Evolutionary conservation across 2,113 vertebrate species (phyloP).

Genomic region (Ancistrus triradiatus): DNA sequence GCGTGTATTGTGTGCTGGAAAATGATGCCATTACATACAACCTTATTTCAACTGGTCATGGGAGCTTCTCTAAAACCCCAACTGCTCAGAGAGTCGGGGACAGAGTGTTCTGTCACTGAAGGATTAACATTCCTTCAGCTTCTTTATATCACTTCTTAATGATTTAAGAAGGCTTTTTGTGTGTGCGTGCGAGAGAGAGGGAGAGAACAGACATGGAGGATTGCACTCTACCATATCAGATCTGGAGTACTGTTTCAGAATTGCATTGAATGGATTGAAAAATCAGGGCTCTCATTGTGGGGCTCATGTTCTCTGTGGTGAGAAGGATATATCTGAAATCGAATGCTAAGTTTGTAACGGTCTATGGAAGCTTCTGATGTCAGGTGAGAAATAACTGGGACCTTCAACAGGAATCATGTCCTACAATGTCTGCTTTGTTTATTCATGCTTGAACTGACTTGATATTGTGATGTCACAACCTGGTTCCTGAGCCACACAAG

Average conservation of each 20-base stretch:
- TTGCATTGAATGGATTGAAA: background rate
- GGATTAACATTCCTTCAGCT: constrained; percentile 20
- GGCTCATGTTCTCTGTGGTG: background rate
- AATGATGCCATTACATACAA: no score
- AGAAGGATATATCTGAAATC: background rate
- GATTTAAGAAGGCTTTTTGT: constrained; percentile 6
- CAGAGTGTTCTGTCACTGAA: constrained; percentile 8
- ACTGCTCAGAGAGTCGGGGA: background rate
- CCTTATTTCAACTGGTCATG: no score
- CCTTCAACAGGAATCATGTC: no score
- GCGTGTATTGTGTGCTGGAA: background rate
- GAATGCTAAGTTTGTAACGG: background rate
- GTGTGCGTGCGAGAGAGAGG: constrained; percentile 1
- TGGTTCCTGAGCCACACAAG: no score
- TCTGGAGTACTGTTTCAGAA: constrained; percentile 8
- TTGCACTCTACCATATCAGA: constrained; percentile 20
- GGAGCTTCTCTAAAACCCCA: no score
- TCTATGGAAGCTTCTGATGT: background rate
- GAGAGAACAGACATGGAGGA: background rate
- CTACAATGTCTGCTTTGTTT: no score
- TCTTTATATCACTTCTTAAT: constrained; percentile 7
- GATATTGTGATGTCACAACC: no score
- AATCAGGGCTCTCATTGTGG: background rate
- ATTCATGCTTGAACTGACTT: no score
- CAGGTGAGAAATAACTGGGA: background rate